phyloP scores from a whole-genome alignment of 37 sponge, comb jelly and placozoan species.

The Chondrilla cf. caribensis region DNA sequence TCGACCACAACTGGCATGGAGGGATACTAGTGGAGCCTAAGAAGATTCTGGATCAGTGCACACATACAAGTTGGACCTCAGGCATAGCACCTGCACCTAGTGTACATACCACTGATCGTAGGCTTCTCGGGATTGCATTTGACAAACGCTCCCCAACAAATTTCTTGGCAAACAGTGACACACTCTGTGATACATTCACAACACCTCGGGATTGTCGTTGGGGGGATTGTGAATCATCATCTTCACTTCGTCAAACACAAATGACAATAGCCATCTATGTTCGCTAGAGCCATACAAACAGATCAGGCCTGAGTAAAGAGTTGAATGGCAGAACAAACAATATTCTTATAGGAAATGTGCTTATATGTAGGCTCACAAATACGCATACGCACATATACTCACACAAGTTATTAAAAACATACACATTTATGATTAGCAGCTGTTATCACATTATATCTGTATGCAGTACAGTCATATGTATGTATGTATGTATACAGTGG shows the following conservation, averaged over 20 bases:
- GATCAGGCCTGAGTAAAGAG: no score
- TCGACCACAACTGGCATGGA: conserved; percentile 15
- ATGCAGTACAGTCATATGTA: background rate
- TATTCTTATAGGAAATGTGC: no score
- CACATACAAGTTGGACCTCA: background rate
- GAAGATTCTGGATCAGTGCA: conserved; percentile 2
- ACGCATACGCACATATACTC: background rate
- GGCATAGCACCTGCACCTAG: conserved; percentile 11
- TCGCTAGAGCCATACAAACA: background rate
- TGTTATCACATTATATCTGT: no score
- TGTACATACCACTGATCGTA: background rate
- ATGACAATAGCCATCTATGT: conserved; percentile 20
- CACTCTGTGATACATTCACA: background rate
- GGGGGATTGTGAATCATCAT: background rate
- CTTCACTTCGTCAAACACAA: background rate
- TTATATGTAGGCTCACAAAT: no score
- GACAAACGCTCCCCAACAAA: background rate
- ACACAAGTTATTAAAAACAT: background rate
- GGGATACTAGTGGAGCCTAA: conserved; percentile 18
- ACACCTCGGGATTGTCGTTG: background rate
- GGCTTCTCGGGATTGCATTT: conserved; percentile 7
- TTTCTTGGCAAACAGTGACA: background rate
- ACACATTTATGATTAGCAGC: no score
- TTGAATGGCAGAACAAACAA: no score
- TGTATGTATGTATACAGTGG: background rate